These are phyloP conservation scores for Sitta carolinensis DNA, from an alignment of 2,797 vertebrate species.

Conservation along the genomic window DNA sequence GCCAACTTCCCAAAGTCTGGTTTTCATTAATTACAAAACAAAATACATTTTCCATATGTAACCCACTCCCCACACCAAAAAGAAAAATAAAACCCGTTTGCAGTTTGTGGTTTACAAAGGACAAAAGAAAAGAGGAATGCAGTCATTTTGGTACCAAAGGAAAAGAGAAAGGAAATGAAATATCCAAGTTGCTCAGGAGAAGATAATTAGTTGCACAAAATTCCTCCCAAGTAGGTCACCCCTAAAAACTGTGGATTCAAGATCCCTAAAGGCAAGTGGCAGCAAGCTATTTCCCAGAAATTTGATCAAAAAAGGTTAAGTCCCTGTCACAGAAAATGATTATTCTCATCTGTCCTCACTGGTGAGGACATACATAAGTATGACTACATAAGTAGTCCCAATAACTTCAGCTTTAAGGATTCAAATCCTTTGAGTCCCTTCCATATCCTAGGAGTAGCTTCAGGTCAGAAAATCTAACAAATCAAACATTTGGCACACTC, in stretches of 20 bases:
- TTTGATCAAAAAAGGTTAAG: slow-evolving; percentile 35
- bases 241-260: neutral
- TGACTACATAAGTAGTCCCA: neutral
- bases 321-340: neutral
- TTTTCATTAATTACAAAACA: slow-evolving; percentile 78
- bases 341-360: neutral
- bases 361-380: neutral
- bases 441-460: neutral
- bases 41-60: slow-evolving; percentile 77
- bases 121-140: slow-evolving; percentile 67
- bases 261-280: neutral
- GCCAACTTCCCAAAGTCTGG: slow-evolving; percentile 71
- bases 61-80: slow-evolving; percentile 38
- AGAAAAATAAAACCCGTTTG: slow-evolving; percentile 64
- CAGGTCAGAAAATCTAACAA: neutral
- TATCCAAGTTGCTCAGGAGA: neutral
- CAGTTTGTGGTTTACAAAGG: slow-evolving; percentile 52
- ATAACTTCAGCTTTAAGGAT: neutral
- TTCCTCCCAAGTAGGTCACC: slow-evolving; percentile 17
- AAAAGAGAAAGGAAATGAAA: slow-evolving; percentile 54
- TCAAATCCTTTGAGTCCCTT: neutral
- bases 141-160: slow-evolving; percentile 36
- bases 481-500: neutral
- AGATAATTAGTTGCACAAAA: slow-evolving; percentile 35
- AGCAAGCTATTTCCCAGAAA: neutral